Evolutionary conservation across 92 coral and sea anemone species (phyloP), one percentile per base, ranked within the genome.

Genomic region (Zoanthus sociatus): DNA sequence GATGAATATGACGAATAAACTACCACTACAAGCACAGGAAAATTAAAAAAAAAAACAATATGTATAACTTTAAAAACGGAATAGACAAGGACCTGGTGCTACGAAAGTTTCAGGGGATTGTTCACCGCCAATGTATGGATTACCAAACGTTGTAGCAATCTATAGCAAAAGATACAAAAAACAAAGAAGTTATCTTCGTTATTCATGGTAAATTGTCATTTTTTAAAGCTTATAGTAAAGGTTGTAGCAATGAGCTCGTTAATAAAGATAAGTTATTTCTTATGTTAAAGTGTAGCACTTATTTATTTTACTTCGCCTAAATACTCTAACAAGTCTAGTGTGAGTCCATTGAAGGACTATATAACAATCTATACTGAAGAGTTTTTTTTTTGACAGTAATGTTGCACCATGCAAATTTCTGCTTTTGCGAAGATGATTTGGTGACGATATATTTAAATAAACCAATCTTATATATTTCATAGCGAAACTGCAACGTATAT

Each of bases 91-190:
- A 76, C 81, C 81, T 50, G 81, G 81, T 50, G 46, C 50, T 53
- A 1, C 51, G 78, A 75, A 18, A 9, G 21, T 15, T 21, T 10
- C 26, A 76, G 2, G 9, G 18, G 7, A 26, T 15, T 21, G 8
- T 51, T 76, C 64, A 21, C 66, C 81, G 8, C 66, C 66, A 53
- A 76, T 76, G 81, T 76, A 53, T 14, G 66, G 81, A 6, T 76
- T 76, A 7, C 51, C 66, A 76, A 76, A 76, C 1, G 9, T 76
- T 76, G 81, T 53, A 48, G 15, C 51, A 76, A 76, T 9, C 81
- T 76, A 21, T 75, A 70, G 32, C 13, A 33, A 17, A 33, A 51
- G 51, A 17, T 17, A 53, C 15, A 10, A 50, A 9, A 7, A 13
- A 71, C n/a, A 71, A 32, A 11, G 7, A 68, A 4, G 32, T 30